These are phyloP conservation scores for Trachelus troglodyta DNA, from an alignment of 2,888 invertebrate genomes.

Conservation along the genomic window DNA sequence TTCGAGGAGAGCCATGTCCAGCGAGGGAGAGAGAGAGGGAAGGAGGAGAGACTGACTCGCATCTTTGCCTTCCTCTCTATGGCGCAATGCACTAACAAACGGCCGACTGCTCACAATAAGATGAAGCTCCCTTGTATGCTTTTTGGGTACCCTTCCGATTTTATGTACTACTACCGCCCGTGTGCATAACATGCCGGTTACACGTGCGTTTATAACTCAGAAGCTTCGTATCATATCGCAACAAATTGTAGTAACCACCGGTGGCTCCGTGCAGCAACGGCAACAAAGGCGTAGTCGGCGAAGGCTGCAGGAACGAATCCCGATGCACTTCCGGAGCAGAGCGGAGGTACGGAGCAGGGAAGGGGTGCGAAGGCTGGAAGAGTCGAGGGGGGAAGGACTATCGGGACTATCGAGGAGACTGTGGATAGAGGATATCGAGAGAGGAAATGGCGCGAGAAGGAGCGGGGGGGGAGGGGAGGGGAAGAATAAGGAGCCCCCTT, in stretches of 20 bases:
- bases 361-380: constrained; percentile 9
- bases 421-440: constrained; percentile 10
- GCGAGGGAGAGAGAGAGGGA: background rate
- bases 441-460: constrained; percentile 13
- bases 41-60: constrained; percentile 11
- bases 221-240: constrained; percentile 40
- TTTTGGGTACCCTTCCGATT: constrained; percentile 27
- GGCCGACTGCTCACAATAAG: too few species aligned
- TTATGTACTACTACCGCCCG: constrained; percentile 25
- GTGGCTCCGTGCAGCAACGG: too few species aligned
- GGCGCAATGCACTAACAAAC: too few species aligned
- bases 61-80: background rate
- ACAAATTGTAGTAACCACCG: constrained; percentile 38
- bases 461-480: constrained; percentile 14
- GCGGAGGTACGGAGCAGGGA: background rate
- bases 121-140: constrained; percentile 26
- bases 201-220: constrained; percentile 53
- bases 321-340: too few species aligned
- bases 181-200: constrained; percentile 36
- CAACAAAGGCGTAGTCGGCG: too few species aligned
- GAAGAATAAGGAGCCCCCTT: too few species aligned
- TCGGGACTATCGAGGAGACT: too few species aligned
- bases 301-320: too few species aligned
- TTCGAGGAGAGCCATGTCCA: constrained; percentile 23
- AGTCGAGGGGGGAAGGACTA: constrained; percentile 12